Evolutionary conservation across 2,888 invertebrate species (phyloP), one percentile per base, ranked within the genome.

Genomic region (Xanthorhoe designata): DNA sequence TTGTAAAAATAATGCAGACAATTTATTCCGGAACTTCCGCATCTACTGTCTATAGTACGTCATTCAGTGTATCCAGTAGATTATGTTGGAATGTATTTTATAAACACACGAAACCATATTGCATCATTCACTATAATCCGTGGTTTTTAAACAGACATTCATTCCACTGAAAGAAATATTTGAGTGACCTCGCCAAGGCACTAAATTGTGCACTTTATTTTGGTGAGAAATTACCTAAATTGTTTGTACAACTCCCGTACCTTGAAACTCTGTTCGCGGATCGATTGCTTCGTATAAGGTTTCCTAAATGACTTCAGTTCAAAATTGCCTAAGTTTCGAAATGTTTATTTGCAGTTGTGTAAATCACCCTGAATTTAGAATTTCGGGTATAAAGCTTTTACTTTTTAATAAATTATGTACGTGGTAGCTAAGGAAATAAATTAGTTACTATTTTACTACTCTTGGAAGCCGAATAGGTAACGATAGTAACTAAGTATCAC

Each of bases 271-370:
- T 50, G 18, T 55, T 65, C n/a, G 19, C 18, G 24, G 57, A 62
- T 64, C 67, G 56, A 69, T 64, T 42, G 51, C 52, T 55, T 61
- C 55, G 53, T 65, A 62, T 62, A 71, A 60, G 60, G 60, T 55
- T 68, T 63, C 49, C 52, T 64, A 68, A 62, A 68, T 64, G 64
- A 66, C 47, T 72, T 66, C 62, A 60, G 68, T 66, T 66, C 54
- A 50, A 57, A 72, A 70, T 64, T 68, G 60, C 59, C 56, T 52
- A 53, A 66, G 60, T 68, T 66, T 52, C 13, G 49, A 51, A 67
- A 59, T 56, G 38, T 62, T 67, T 54, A 19, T 49, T 63, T 54
- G 35, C 51, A 45, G 19, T 17, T 55, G 50, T 29, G 50, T 64
- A 62, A 66, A 62, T 57, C 38, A 61, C 45, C 13, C 45, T 52